A percentile compares a stretch with the other conserved stretches of the same genome.
These are phyloP conservation scores for Falco naumanni DNA, from an alignment of 2,797 vertebrate species.

Conservation along the genomic window DNA sequence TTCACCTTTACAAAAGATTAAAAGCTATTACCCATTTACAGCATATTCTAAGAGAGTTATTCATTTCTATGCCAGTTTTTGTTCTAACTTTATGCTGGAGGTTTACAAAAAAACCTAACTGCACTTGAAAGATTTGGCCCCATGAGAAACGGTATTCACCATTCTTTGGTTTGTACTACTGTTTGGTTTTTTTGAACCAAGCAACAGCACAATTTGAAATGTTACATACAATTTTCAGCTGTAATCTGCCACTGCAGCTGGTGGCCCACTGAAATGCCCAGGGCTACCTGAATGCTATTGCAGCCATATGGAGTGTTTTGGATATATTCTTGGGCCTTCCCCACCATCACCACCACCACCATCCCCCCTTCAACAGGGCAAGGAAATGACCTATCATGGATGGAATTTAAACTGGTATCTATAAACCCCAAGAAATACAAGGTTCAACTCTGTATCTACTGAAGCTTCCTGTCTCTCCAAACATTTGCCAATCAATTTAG, in stretches of 20 bases:
- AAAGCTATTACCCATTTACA: background rate
- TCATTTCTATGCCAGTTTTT: background rate
- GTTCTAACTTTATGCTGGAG: background rate
- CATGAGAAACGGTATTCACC: background rate
- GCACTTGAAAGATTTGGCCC: background rate
- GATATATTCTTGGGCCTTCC: background rate
- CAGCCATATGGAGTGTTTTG: background rate
- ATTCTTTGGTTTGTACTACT: background rate
- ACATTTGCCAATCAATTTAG: background rate
- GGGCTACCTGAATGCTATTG: background rate
- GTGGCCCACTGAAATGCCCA: background rate
- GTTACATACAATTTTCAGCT: slow-evolving; percentile 1
- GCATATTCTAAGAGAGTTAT: background rate
- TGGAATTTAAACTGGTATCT: background rate
- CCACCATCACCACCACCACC: no score
- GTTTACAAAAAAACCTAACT: background rate
- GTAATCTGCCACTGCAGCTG: slow-evolving; percentile 17
- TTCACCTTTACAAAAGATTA: background rate
- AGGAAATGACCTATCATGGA: background rate
- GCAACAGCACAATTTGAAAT: background rate
- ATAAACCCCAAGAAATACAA: background rate
- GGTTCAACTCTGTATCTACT: background rate
- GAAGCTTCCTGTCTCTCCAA: background rate
- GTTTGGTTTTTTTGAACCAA: background rate
- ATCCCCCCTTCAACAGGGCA: background rate